Base-by-base conservation (phyloP, 1,140 invertebrate species). In the Chironomus tepperi region DNA sequence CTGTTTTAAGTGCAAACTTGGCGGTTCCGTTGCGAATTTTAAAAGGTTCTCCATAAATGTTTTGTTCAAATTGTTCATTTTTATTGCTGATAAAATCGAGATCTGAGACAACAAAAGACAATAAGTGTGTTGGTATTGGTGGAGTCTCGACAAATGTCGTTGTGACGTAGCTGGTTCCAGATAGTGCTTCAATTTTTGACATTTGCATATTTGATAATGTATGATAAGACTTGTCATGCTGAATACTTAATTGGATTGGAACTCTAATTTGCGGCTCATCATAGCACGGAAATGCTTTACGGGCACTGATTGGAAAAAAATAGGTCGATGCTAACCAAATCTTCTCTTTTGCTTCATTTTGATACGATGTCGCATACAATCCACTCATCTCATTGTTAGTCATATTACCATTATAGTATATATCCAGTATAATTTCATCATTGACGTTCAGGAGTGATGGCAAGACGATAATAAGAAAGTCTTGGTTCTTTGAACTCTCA, bases 201-300 rank as follows among this genome's bases (percentile, higher is more conserved):
- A 94, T 75, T 72, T 84, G 84, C 85, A 89, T 90, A 77, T 91
- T 91, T 3, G 87, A 88, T 3, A 89, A 80, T 0, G 84, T 86
- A 0, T 80, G 84, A 76, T 88, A 79, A 73, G 86, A 84, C 0
- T 78, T 77, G 2, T 81, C 80, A 73, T 86, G 86, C 0, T 88
- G 86, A 34, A 93, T 84, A 1, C 85, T 87, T 7, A 93, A 84
- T 67, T 84, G 85, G 80, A 92, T 95, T 12, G 83, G 87, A 0
- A 93, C 89, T 84, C 94, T 95, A 74, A 93, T 89, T 1, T 86
- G 84, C 0, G 94, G 94, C 78, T 96, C 93, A 79, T 96, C 94
- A 79, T 91, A 91, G 79, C 92, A 94, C 0, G 93, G 93, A 78
- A 95, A 94, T 1, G 89, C 90, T 74, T 87, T 84, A 10, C 93